Evolutionary conservation across 53 echinoderm and acorn worm genomes (phyloP), one percentile per base, ranked within the genome.

Genomic region (Antedon mediterranea): DNA sequence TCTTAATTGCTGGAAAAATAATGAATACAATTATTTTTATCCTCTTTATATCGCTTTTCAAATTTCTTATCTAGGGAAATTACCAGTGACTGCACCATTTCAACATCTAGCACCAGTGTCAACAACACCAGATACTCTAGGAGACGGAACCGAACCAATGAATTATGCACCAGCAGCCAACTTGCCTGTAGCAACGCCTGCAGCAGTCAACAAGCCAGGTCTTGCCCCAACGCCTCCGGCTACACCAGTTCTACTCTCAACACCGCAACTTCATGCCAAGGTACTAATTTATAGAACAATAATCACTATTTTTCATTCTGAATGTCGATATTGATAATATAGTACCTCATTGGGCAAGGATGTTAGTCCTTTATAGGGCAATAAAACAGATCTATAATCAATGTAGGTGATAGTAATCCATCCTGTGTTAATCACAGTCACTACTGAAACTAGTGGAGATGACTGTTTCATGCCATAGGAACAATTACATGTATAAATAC

Each of bases 381-480:
- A 23, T 57, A 26, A 57, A 57, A 26, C 57, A 57, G 57, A 57
- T 57, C 57, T 57, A 57, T 57, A 57, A 57, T 57, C 57, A 57
- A 57, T 57, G 57, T 57, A 57, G 57, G 57, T 57, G 26, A 57
- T 26, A 57, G 57, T 57, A 57, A 57, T 57, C 20, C 57, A 6
- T 57, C 57, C 57, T 26, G 23, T 84, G 82, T 89, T 92, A 87
- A 89, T 92, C 85, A 87, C 93, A 92, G 77, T 84, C 74, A 80
- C 74, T 80, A 33, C 34, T 33, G n/a, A 30, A 31, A 29, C 74
- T 72, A 34, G 26, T 85, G 80, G 79, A 32, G 78, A 81, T 31
- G 76, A 77, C 75, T 90, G 90, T 80, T 93, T 89, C 89, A 89
- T 92, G 83, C 77, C 87, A 85, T 89, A 85, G 82, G 74, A 82